Evolutionary conservation across 2,888 invertebrate genomes (phyloP).

Genomic region (Tanypteryx hageni): DNA sequence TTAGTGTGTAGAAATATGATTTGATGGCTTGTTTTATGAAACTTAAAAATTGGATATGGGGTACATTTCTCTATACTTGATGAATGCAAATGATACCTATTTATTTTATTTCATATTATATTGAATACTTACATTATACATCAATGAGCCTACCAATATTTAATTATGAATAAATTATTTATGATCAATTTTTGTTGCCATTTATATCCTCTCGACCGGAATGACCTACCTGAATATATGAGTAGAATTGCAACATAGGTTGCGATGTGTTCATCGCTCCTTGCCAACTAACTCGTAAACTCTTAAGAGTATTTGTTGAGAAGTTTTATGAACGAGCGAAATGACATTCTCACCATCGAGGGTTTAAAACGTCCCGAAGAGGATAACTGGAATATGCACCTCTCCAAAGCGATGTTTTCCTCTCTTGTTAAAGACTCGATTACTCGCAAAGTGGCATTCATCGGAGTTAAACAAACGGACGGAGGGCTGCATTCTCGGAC

Average conservation of each 20-base stretch:
- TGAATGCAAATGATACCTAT: too few relatives aligned
- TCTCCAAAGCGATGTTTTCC: not conserved
- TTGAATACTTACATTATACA: too few relatives aligned
- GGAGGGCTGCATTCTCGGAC: not conserved
- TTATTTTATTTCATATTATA: too few relatives aligned
- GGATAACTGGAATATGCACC: not conserved
- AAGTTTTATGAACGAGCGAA: not conserved
- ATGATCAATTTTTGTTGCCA: too few relatives aligned
- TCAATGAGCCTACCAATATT: too few relatives aligned
- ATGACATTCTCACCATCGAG: not conserved
- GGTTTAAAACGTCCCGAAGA: not conserved
- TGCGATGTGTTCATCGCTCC: not conserved
- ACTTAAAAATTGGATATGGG: too few relatives aligned
- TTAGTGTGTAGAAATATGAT: too few relatives aligned
- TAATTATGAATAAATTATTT: too few relatives aligned
- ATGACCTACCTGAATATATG: too few relatives aligned
- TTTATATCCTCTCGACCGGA: too few relatives aligned
- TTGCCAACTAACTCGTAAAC: not conserved
- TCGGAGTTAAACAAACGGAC: conserved; percentile 11
- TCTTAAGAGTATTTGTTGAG: not conserved
- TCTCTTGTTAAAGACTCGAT: not conserved
- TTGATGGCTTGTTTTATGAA: too few relatives aligned
- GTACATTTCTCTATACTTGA: too few relatives aligned
- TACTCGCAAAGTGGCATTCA: conserved; percentile 24
- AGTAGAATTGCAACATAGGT: not conserved